A percentile compares a stretch with the other conserved stretches of the same genome.
phyloP scores from a whole-genome alignment of 1,140 invertebrate genomes.

The Pseudomyrmex gracilis region DNA sequence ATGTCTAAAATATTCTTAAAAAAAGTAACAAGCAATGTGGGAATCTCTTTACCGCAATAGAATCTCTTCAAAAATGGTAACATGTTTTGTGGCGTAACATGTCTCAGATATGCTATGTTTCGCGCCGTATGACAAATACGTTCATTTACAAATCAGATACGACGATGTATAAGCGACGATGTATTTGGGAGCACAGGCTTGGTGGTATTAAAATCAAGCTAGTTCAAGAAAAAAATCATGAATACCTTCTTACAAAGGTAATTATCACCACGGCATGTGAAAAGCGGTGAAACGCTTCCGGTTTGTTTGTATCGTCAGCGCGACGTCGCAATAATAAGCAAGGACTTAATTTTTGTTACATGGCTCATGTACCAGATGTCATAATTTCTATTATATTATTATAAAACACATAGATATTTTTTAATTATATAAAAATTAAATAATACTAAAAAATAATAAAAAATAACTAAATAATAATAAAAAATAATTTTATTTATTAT shows the following conservation, averaged over 20 bases:
- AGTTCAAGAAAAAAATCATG: slow-evolving; percentile 68
- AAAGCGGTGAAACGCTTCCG: slow-evolving; percentile 84
- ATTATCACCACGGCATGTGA: slow-evolving; percentile 83
- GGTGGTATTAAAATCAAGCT: slow-evolving; percentile 62
- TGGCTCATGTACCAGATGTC: background rate
- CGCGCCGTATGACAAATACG: background rate
- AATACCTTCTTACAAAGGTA: slow-evolving; percentile 80
- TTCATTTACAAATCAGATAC: slow-evolving; percentile 23
- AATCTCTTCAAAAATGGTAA: slow-evolving; percentile 6
- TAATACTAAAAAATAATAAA: background rate
- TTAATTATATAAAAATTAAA: background rate
- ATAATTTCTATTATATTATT: background rate
- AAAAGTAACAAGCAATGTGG: slow-evolving; percentile 3
- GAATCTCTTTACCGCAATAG: slow-evolving; percentile 14
- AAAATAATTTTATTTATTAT: too few species aligned
- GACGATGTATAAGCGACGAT: background rate
- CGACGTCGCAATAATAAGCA: slow-evolving; percentile 16
- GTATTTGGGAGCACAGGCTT: background rate
- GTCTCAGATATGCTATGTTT: slow-evolving; percentile 14
- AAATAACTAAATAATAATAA: too few species aligned
- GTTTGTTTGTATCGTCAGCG: slow-evolving; percentile 69
- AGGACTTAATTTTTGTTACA: slow-evolving; percentile 28
- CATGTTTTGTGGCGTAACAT: too few species aligned
- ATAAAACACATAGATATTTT: background rate
- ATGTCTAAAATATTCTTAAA: slow-evolving; percentile 2